Base-by-base conservation (phyloP, 1,140 invertebrate species). In the Hylyphantes graminicola region DNA sequence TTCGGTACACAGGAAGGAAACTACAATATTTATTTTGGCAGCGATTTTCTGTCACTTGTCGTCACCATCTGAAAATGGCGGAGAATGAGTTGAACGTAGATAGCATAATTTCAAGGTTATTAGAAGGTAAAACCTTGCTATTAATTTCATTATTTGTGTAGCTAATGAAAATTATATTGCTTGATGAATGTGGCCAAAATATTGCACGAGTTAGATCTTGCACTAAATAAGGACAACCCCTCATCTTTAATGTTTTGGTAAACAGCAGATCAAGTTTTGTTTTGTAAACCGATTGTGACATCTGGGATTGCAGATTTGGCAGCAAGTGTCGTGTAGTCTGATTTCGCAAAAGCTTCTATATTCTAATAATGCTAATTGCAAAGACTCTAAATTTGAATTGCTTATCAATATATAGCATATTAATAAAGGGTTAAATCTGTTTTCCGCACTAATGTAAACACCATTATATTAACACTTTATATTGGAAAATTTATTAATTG, bases 21-120 rank as follows among this genome's bases (percentile, higher is more conserved):
- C 53, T 8, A 35, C 54, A 74, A 57, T 74, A 55, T 70, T 70
- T 70, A 55, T 74, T 74, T 74, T 78, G 76, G 76, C 76, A 78
- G n/a, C 67, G 53, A 17, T 74, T 59, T 74, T 21, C 61, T 50
- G 76, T 70, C 64, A 68, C 76, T 64, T 86, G 74, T 80, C 85
- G 81, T 86, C 81, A 83, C 84, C 85, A 78, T 19, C 50, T 72
- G 75, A 82, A 86, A 86, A 86, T 83, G 81, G 74, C 81, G 79
- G 87, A 86, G 72, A 85, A 76, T 70, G 86, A 88, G 77, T 79
- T 88, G 70, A 88, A 88, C 85, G 85, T 88, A 35, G 87, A 88
- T 85, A 85, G 80, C 65, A 88, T 88, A 57, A 88, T 88, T 70
- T 81, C 85, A 70, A 82, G 87, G 67, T 81, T 88, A 54, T 86